These are phyloP conservation scores for Tetramorium parvispinum DNA, from an alignment of 1,140 invertebrate genomes.

Conservation along the genomic window DNA sequence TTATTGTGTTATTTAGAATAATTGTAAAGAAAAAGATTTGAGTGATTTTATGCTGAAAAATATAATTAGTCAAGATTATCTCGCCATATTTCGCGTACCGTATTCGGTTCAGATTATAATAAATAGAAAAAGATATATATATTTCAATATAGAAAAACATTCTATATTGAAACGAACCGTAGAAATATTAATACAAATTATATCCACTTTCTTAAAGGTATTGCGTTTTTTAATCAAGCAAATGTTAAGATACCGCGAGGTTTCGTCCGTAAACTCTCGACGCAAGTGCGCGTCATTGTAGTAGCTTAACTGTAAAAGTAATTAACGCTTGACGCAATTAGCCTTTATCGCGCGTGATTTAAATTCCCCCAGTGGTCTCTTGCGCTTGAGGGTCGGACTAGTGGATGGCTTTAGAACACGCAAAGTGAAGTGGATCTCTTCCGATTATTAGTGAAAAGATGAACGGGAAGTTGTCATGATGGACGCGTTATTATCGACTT, in stretches of 20 bases:
- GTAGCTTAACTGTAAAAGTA: conserved; percentile 15
- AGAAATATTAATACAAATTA: background rate
- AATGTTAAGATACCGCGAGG: background rate
- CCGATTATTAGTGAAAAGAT: background rate
- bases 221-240: background rate
- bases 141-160: background rate
- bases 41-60: background rate
- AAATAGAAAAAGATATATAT: background rate
- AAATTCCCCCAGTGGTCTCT: background rate
- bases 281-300: background rate
- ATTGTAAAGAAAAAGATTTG: background rate
- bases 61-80: background rate
- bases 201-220: background rate
- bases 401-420: background rate
- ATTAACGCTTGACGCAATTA: conserved; percentile 35
- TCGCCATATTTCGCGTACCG: no score
- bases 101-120: background rate
- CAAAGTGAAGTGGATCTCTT: background rate
- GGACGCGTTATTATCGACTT: background rate
- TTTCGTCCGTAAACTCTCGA: background rate
- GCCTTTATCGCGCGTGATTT: conserved; percentile 27
- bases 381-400: background rate
- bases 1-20: background rate
- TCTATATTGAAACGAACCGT: background rate
- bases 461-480: no score